Conservation (phyloP, 2,113 vertebrate genomes). For the Panthera uncia region DNA sequence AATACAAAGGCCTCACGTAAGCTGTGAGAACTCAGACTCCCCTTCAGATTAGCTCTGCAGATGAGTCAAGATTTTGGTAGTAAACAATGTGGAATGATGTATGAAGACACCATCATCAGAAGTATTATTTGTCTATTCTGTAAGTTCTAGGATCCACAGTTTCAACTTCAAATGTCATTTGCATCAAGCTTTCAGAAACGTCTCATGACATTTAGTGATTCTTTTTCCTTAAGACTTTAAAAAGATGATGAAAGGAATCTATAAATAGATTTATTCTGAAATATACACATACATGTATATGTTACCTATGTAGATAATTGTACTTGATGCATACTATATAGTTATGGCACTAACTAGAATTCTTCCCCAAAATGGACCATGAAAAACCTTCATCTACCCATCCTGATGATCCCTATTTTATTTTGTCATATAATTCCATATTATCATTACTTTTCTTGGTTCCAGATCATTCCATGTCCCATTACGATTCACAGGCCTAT, state of each 20-base stretch:
- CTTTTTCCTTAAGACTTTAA: not conserved
- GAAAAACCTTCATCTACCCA: not conserved
- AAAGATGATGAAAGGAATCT: not conserved
- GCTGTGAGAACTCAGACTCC: not conserved
- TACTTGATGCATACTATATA: not conserved
- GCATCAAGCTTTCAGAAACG: not conserved
- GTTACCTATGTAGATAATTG: not conserved
- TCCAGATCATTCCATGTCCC: not conserved
- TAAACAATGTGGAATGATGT: not conserved
- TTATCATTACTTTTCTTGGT: not conserved
- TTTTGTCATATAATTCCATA: not conserved
- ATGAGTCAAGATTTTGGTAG: not conserved
- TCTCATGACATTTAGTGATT: not conserved
- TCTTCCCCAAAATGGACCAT: not conserved
- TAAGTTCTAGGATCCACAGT: not conserved
- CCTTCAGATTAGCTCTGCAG: not conserved
- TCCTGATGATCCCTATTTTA: not conserved
- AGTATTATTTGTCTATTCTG: not conserved
- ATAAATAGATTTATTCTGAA: not conserved
- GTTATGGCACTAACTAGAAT: not conserved
- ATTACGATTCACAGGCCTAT: not conserved
- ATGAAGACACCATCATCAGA: not conserved
- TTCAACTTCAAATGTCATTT: not conserved
- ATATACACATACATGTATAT: not conserved
- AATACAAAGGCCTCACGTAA: not conserved